Percentiles rank a stretch among this genome's conserved stretches.
Evolutionary conservation across 1,140 invertebrate species (phyloP).

Genomic region (Hyles vespertilio): DNA sequence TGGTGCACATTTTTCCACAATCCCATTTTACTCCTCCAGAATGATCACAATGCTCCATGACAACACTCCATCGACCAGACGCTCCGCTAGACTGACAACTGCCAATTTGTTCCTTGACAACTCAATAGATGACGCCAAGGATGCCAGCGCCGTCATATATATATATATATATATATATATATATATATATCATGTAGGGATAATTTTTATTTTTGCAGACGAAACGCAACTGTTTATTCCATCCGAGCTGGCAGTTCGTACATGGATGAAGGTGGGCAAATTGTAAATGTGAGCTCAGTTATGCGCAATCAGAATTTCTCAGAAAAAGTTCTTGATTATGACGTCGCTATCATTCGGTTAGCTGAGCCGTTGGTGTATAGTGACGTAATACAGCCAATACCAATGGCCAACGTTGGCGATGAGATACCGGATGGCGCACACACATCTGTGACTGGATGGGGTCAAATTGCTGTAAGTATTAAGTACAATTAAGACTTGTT

Average conservation of each 20-base stretch:
- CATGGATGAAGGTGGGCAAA: conserved; percentile 36
- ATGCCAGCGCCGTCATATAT: no score
- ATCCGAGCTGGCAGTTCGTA: conserved; percentile 56
- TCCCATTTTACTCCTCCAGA: no score
- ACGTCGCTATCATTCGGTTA: conserved; percentile 79
- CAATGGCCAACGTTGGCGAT: conserved; percentile 62
- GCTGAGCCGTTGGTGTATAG: conserved; percentile 72
- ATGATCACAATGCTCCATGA: no score
- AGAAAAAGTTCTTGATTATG: conserved; percentile 63
- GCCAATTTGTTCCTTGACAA: no score
- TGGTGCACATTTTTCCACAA: no score
- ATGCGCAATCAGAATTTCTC: conserved; percentile 46
- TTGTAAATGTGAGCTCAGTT: conserved; percentile 44
- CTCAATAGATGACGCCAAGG: no score
- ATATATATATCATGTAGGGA: no score
- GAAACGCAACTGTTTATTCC: conserved; percentile 29
- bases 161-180: no score
- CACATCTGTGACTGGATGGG: conserved; percentile 59
- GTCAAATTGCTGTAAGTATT: conserved; percentile 38
- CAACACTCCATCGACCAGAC: no score
- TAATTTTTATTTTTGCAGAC: conserved; percentile 24
- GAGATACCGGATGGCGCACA: conserved; percentile 50
- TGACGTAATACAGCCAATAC: conserved; percentile 67
- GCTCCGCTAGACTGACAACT: no score
- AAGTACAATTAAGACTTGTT: no score